Conservation (phyloP, 2,888 invertebrate species). For the Sarcophaga caerulescens region DNA sequence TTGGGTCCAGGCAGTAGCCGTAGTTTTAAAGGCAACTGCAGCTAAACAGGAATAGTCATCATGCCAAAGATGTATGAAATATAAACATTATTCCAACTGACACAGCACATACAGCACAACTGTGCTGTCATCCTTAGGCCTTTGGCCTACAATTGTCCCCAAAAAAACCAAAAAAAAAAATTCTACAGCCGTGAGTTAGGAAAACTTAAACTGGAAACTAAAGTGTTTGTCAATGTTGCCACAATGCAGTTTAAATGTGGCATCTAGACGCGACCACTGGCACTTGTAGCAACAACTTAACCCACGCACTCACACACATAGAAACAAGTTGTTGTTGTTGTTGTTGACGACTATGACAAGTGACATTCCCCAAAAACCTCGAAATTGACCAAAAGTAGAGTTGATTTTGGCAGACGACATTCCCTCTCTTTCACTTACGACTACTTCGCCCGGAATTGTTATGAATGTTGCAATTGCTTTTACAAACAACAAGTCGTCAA, state of each 20-base stretch:
- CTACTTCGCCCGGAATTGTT: neutral
- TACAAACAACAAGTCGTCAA: conserved; percentile 22
- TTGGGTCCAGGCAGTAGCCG: conserved; percentile 1
- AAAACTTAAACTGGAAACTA: conserved; percentile 61
- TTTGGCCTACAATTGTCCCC: neutral
- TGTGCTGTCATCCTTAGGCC: conserved; percentile 46
- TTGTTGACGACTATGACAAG: conserved; percentile 69
- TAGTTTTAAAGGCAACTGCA: conserved; percentile 23
- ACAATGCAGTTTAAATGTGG: conserved; percentile 65
- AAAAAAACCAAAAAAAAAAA: no score
- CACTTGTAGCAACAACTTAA: conserved; percentile 16
- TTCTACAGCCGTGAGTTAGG: conserved; percentile 4
- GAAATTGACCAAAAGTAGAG: conserved; percentile 78
- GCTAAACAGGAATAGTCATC: conserved; percentile 9
- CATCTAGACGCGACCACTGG: conserved; percentile 61
- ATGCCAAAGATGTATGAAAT: conserved; percentile 62
- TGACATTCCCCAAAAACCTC: conserved; percentile 79
- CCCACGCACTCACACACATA: neutral
- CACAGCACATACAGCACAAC: conserved; percentile 49
- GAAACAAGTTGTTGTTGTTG: conserved; percentile 31
- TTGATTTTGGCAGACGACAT: conserved; percentile 71
- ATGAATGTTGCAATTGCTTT: neutral
- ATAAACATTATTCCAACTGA: conserved; percentile 67
- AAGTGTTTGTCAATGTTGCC: conserved; percentile 74
- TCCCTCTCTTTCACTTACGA: neutral